These are phyloP conservation scores for Felis catus DNA, from an alignment of 2,113 vertebrate species.

Conservation along the genomic window DNA sequence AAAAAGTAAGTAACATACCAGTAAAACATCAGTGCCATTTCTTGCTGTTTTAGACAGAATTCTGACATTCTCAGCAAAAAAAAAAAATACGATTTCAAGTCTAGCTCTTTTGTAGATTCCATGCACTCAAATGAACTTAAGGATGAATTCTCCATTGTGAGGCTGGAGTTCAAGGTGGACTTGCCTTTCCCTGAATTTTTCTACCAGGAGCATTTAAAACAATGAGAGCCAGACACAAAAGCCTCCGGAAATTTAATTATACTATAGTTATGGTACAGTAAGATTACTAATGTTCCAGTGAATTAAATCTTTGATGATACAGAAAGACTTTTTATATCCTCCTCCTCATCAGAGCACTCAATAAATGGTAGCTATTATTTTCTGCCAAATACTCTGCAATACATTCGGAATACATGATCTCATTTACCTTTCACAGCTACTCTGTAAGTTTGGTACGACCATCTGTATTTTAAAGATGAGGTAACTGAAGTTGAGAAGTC, in stretches of 20 bases:
- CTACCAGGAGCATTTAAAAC: neutral
- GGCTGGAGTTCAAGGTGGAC: neutral
- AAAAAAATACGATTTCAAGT: neutral
- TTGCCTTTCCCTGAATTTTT: neutral
- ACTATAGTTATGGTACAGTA: neutral
- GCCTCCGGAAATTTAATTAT: constrained; percentile 26
- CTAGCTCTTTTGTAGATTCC: neutral
- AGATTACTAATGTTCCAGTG: neutral
- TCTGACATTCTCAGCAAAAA: neutral
- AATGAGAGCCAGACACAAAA: neutral
- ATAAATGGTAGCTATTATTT: neutral
- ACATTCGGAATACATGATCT: neutral
- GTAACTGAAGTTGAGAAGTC: neutral
- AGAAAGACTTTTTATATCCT: neutral
- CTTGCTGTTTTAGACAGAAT: neutral
- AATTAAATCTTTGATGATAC: constrained; percentile 18
- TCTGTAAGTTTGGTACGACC: neutral
- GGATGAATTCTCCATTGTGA: neutral
- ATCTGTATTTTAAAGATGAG: constrained; percentile 8
- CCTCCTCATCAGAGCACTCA: neutral
- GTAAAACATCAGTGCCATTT: neutral
- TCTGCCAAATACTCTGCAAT: neutral
- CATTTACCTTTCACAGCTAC: neutral
- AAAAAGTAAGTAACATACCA: neutral
- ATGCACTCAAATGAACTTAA: neutral